Percentiles rank a stretch among this genome's conserved stretches.
phyloP scores from a whole-genome alignment of 2,113 vertebrate genomes.

The Felis catus region F.catus_Fca126_mat1.0 CM031416.1:129522001-129522500 shows the following conservation, averaged over 20 bases:
- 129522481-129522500: background rate
- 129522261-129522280: background rate
- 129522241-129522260: background rate
- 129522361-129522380: background rate
- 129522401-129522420: background rate
- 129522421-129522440: background rate
- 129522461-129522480: background rate
- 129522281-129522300: background rate
- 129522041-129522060: no score
- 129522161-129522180: background rate
- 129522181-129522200: background rate
- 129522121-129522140: no score
- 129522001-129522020: no score
- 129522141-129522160: background rate
- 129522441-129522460: background rate
- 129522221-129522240: background rate
- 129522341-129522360: background rate
- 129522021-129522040: no score
- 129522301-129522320: background rate
- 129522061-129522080: no score
- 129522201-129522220: background rate
- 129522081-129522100: no score
- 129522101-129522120: no score
- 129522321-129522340: background rate
- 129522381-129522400: slow-evolving; percentile 5